phyloP scores from a whole-genome alignment of 2,888 invertebrate genomes.

The Meghimatium bilineatum region DNA sequence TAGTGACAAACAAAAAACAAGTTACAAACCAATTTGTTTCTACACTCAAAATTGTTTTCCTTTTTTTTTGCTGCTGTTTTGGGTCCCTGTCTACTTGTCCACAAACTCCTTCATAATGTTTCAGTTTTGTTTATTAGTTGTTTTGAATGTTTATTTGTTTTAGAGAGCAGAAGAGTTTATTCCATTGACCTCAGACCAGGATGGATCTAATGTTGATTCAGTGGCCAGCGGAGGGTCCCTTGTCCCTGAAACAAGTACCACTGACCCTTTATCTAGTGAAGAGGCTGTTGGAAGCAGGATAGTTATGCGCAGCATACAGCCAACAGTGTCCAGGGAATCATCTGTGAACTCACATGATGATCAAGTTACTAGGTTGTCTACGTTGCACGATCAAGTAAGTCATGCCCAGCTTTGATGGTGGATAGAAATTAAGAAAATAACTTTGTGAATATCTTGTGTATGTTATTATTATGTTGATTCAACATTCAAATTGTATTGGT shows the following conservation, averaged over 20 bases:
- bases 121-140: background rate
- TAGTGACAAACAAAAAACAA: too few relatives aligned
- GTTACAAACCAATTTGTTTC: too few relatives aligned
- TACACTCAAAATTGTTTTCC: too few relatives aligned
- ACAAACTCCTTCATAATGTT: too few relatives aligned
- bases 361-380: constrained; percentile 34
- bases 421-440: too few relatives aligned
- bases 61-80: background rate
- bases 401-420: too few relatives aligned
- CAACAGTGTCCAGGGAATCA: constrained; percentile 34
- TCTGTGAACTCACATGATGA: constrained; percentile 27
- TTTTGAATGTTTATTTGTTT: background rate
- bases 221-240: background rate
- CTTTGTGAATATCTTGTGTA: too few relatives aligned
- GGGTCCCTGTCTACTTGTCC: background rate
- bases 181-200: constrained; percentile 44
- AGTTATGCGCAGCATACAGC: background rate
- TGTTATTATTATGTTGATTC: too few relatives aligned
- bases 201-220: constrained; percentile 21
- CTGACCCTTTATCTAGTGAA: background rate
- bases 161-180: constrained; percentile 42
- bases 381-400: constrained; percentile 42
- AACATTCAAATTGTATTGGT: too few relatives aligned
- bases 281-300: background rate
- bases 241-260: background rate